Base-by-base conservation (phyloP, 2,113 vertebrate genomes). In the Thomomys bottae region DNA sequence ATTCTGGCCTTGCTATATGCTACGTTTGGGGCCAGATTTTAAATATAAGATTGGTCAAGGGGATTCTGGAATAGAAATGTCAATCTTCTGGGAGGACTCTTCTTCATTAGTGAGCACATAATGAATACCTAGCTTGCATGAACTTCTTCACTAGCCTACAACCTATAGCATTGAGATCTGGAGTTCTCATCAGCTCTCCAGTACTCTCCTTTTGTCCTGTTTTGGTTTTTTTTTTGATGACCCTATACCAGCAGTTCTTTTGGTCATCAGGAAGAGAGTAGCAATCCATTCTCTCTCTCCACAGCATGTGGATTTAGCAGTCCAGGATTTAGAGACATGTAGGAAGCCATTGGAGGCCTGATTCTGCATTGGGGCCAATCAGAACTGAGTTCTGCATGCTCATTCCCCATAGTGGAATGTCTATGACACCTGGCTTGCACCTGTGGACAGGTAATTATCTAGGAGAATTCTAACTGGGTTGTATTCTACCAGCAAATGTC, bases 401-500 rank as follows among this genome's bases (percentile, higher is more conserved):
- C n/a, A 2, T 34, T 17, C 26, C 78, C 12, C 54, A 72, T 54
- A 45, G 80, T 83, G 82, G 30, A 49, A 24, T 79, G 75, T 64
- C 70, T 96, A 92, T 75, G 95, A 92, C 57, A 32, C 94, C 93
- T 79, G 54, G 38, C 95, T 89, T 66, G 5, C 7, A 92, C 94
- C 11, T 1, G 59, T 4, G 70, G 84, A 10, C 8, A 96, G 96
- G 96, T 95, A 96, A 89, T 94, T 95, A 2, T 8, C 66, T 6
- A 1, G 64, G 68, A 96, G 81, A 70, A 84, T 95, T 96, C 92
- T 96, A 96, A 96, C 97, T 97, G 92, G n/a, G 84, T n/a, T 84
- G 36, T 89, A 83, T 97, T 97, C 97, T 95, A 89, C 91, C 63
- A 84, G 95, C 76, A 92, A 97, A 92, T 76, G 90, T 83, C 92